Percentiles rank a stretch among this genome's conserved stretches.
These are phyloP conservation scores for Torymus auratus DNA, from an alignment of 2,888 invertebrate genomes.

Conservation along the genomic window DNA sequence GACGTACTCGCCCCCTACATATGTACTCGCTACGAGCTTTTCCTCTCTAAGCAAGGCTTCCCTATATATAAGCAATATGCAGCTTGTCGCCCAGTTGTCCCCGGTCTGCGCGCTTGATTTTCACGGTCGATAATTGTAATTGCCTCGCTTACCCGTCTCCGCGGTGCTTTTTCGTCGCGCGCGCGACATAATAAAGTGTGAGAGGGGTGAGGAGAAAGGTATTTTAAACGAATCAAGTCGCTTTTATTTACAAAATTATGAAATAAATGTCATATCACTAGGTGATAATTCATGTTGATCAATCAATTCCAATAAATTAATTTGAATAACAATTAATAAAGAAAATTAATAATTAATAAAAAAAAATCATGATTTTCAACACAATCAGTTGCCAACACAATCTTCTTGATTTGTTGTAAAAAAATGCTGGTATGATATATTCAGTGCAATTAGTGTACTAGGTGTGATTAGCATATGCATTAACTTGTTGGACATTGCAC, in stretches of 20 bases:
- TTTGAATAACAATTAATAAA: no score
- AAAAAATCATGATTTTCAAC: not conserved
- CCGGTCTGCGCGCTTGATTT: slow-evolving; percentile 11
- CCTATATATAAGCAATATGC: no score
- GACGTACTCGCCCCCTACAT: no score
- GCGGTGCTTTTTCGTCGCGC: not conserved
- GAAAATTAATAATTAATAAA: no score
- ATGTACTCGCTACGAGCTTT: no score
- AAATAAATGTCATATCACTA: not conserved
- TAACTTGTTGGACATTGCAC: slow-evolving; percentile 73
- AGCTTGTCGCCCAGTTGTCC: slow-evolving; percentile 14
- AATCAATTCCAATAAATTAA: not conserved
- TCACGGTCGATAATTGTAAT: slow-evolving; percentile 44
- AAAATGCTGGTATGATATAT: not conserved
- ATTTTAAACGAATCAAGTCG: not conserved
- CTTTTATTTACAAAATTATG: slow-evolving; percentile 21
- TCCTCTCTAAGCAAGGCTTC: no score
- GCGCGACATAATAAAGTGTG: not conserved
- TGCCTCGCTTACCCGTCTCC: not conserved
- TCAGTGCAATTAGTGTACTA: slow-evolving; percentile 7
- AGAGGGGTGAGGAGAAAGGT: slow-evolving; percentile 19
- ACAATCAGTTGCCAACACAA: not conserved
- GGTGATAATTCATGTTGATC: slow-evolving; percentile 9
- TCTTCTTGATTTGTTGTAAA: not conserved
- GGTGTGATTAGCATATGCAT: slow-evolving; percentile 1